These are phyloP conservation scores for Volucella inanis DNA, from an alignment of 2,888 invertebrate genomes.

Conservation along the genomic window DNA sequence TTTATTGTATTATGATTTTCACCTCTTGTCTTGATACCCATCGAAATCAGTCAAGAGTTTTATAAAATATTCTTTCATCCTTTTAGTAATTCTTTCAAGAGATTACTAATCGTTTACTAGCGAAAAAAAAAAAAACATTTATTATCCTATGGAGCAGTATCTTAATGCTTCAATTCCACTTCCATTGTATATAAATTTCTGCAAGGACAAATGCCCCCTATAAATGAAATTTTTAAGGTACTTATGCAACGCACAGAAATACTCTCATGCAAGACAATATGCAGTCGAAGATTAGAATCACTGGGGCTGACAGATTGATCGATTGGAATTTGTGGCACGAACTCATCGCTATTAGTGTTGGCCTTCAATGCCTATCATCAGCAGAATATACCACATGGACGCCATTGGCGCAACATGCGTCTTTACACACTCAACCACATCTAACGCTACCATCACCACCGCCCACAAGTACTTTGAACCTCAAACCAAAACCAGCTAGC, in stretches of 20 bases:
- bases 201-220: neutral
- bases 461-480: neutral
- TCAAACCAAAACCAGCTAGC: neutral
- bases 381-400: neutral
- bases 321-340: conserved; percentile 37
- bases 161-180: too few species aligned
- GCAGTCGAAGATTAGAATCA: conserved; percentile 43
- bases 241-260: conserved; percentile 1
- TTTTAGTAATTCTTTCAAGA: too few species aligned
- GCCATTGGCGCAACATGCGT: conserved; percentile 2
- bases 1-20: too few species aligned
- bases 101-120: too few species aligned
- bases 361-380: neutral
- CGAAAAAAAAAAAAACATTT: too few species aligned
- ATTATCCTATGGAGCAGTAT: too few species aligned
- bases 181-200: too few species aligned
- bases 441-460: neutral
- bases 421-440: neutral
- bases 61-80: too few species aligned
- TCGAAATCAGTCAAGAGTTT: too few species aligned
- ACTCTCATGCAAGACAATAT: neutral
- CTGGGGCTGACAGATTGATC: conserved; percentile 52
- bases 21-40: too few species aligned
- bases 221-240: conserved; percentile 12
- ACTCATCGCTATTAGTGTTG: neutral